Evolutionary conservation across 2,888 invertebrate genomes (phyloP).

Genomic region (Ctena decussata): DNA sequence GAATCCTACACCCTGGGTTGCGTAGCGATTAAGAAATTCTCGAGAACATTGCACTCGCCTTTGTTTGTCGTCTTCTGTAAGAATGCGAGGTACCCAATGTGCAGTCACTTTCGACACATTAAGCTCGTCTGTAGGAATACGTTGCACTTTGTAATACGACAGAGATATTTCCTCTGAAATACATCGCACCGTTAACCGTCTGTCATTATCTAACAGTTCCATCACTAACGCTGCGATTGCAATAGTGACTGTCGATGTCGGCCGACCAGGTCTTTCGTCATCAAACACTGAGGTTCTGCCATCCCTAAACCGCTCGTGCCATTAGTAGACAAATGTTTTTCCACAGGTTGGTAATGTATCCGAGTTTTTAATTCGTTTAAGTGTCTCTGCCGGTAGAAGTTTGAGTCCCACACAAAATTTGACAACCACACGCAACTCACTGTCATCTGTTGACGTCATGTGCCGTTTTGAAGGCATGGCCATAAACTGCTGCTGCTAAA

Average conservation of each 20-base stretch:
- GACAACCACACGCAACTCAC: not conserved
- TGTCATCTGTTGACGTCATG: not conserved
- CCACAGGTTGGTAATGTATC: not conserved
- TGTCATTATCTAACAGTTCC: too few relatives aligned
- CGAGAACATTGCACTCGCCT: not conserved
- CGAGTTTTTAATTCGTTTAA: not conserved
- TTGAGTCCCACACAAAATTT: not conserved
- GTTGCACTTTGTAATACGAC: not conserved
- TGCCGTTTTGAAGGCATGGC: not conserved
- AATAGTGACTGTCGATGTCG: not conserved
- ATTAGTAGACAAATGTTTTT: not conserved
- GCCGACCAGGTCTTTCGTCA: not conserved
- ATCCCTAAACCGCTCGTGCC: too few relatives aligned
- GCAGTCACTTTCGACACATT: conserved; percentile 15
- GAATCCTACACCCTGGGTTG: conserved; percentile 3
- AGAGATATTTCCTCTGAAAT: too few relatives aligned
- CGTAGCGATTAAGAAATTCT: conserved; percentile 1
- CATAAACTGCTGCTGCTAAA: not conserved
- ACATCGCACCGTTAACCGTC: too few relatives aligned
- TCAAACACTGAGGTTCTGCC: not conserved
- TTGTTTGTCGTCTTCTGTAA: conserved; percentile 18
- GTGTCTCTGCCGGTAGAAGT: not conserved
- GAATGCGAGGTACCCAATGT: conserved; percentile 22
- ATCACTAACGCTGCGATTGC: too few relatives aligned
- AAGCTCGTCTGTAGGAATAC: not conserved